A percentile compares a stretch with the other conserved stretches of the same genome.
Conservation (phyloP, 2,888 invertebrate species). For the Oxytorus armatus region DNA sequence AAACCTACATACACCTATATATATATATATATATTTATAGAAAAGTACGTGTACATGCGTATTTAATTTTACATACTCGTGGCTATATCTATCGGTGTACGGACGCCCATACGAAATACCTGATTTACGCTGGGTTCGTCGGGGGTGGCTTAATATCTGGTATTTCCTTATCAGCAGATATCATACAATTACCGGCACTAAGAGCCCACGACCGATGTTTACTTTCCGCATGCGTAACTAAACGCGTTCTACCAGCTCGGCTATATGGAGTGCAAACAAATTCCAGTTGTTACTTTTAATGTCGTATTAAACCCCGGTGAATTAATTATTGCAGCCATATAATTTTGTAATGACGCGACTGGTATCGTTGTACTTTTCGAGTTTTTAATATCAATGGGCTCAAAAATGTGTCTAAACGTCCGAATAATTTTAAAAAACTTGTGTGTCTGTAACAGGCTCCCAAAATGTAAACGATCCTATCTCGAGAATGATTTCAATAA, state of each 20-base stretch:
- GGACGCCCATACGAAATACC: constrained; percentile 24
- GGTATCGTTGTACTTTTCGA: too few relatives aligned
- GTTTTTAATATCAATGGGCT: too few relatives aligned
- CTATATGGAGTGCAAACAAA: constrained; percentile 43
- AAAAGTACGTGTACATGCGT: constrained; percentile 32
- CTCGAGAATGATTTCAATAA: too few relatives aligned
- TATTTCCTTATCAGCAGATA: constrained; percentile 54
- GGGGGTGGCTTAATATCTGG: constrained; percentile 64
- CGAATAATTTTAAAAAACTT: too few relatives aligned
- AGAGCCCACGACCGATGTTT: constrained; percentile 37
- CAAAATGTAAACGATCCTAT: too few relatives aligned
- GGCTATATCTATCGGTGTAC: neutral
- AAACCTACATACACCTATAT: constrained; percentile 2
- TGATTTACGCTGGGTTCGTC: constrained; percentile 37
- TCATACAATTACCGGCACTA: neutral
- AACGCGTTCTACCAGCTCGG: constrained; percentile 21
- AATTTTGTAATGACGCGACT: constrained; percentile 4
- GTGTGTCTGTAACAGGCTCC: too few relatives aligned
- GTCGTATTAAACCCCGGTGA: constrained; percentile 17
- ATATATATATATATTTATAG: constrained; percentile 9
- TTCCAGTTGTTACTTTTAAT: constrained; percentile 44
- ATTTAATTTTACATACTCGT: constrained; percentile 53
- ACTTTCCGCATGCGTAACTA: constrained; percentile 56
- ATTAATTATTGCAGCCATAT: constrained; percentile 19
- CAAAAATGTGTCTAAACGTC: too few relatives aligned